Conservation (phyloP, 2,113 vertebrate species). For the Scytalopus superciliaris region DNA sequence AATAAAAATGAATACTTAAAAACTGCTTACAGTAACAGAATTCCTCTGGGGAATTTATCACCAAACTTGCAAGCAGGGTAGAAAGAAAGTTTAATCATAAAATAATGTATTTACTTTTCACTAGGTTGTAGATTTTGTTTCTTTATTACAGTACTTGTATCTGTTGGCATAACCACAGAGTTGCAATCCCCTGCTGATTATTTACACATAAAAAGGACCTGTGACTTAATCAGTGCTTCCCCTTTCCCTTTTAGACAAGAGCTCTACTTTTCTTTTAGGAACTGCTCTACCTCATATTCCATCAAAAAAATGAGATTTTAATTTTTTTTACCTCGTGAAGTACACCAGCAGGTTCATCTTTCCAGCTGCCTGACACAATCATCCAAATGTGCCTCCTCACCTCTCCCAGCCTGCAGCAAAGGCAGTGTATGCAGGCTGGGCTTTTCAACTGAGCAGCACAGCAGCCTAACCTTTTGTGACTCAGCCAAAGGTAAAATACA, state of each 20-base stretch:
- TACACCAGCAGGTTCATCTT: background rate
- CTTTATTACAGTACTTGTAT: background rate
- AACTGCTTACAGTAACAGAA: background rate
- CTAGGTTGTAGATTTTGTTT: background rate
- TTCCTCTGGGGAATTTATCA: background rate
- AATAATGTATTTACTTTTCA: background rate
- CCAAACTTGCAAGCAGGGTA: background rate
- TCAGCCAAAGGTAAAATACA: background rate
- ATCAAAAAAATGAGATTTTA: background rate
- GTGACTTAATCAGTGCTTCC: background rate
- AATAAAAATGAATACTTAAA: background rate
- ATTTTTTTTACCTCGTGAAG: background rate
- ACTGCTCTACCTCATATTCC: background rate
- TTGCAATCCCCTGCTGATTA: background rate
- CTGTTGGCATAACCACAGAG: background rate
- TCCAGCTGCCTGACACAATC: background rate
- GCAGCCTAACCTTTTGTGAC: background rate
- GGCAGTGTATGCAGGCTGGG: background rate
- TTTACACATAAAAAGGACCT: background rate
- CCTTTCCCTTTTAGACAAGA: background rate
- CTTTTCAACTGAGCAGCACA: background rate
- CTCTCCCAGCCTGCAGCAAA: background rate
- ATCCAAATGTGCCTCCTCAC: background rate
- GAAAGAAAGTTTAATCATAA: background rate
- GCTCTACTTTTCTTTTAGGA: background rate